Percentiles rank a stretch among this genome's conserved stretches.
These are phyloP conservation scores for Epinephelus awoara DNA, from an alignment of 2,797 vertebrate genomes.

Conservation along the genomic window DNA sequence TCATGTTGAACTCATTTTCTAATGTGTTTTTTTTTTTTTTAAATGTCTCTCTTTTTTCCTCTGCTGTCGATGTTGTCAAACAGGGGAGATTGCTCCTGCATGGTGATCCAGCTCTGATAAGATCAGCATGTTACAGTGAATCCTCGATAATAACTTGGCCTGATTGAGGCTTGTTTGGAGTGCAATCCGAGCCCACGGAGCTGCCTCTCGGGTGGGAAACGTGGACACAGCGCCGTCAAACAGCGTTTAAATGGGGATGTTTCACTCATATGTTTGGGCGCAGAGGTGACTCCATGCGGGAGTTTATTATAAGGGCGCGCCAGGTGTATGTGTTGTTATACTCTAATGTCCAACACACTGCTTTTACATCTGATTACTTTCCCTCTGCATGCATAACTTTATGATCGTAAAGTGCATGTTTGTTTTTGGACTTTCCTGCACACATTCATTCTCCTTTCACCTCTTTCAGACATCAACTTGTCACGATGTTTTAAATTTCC, in stretches of 20 bases:
- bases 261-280: constrained; percentile 13
- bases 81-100: background rate
- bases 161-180: constrained; percentile 67
- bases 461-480: background rate
- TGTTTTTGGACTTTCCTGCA: background rate
- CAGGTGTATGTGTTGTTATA: background rate
- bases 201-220: constrained; percentile 11
- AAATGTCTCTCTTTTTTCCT: background rate
- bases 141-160: constrained; percentile 59
- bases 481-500: background rate
- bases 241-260: constrained; percentile 53
- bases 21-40: background rate
- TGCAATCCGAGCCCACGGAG: constrained; percentile 62
- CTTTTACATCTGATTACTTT: too few species aligned
- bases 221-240: constrained; percentile 17
- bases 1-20: background rate
- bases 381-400: background rate
- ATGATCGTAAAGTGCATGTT: background rate
- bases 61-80: background rate
- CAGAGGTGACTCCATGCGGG: too few species aligned
- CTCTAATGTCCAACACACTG: too few species aligned
- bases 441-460: background rate
- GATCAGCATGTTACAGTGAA: constrained; percentile 55
- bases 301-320: background rate
- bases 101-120: constrained; percentile 50